Base-by-base conservation (phyloP, 2,113 vertebrate genomes). In the Puffinus mauretanicus region DNA sequence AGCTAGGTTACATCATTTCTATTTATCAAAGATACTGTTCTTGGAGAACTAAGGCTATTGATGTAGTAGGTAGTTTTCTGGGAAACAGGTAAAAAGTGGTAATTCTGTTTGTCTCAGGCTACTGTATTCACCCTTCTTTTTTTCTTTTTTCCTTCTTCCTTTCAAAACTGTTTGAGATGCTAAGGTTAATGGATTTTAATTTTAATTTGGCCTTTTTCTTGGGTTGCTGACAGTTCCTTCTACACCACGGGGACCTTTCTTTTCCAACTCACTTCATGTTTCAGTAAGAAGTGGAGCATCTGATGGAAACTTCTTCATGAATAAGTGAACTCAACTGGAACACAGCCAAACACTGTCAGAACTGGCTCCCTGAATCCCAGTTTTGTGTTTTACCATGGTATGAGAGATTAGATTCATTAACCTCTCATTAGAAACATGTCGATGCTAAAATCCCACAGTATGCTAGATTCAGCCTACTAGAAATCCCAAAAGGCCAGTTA, bases 391-490 rank as follows among this genome's bases (percentile, higher is more conserved):
- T 82, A 96, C 38, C 9, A 6, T 80, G 78, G 54, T 82, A 77
- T 94, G 91, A 96, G 88, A 92, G 73, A 93, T 96, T 92, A 94
- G 73, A 87, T 97, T 97, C 80, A 94, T 97, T 97, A 97, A 97
- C 95, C 94, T 95, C 93, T 96, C 88, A 91, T 94, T 96, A 94
- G 92, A 89, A 96, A 70, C n/a, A 84, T 87, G 89, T 82, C 93
- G 96, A 20, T 94, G 90, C 81, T 80, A 71, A 95, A 97, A 93
- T 95, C 83, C 76, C 92, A 73, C 49, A 67, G 86, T 55, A 65
- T 58, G 42, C 77, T 82, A 69, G 70, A 82, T 85, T 96, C 76
- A 95, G 73, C 66, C 79, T 94, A 80, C 91, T 94, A 96, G 81
- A 79, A 94, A 85, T 72, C 97, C 83, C 86, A 8, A 38, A 91